Conservation (phyloP, 2,113 vertebrate genomes). For the Emydura subglobosa region DNA sequence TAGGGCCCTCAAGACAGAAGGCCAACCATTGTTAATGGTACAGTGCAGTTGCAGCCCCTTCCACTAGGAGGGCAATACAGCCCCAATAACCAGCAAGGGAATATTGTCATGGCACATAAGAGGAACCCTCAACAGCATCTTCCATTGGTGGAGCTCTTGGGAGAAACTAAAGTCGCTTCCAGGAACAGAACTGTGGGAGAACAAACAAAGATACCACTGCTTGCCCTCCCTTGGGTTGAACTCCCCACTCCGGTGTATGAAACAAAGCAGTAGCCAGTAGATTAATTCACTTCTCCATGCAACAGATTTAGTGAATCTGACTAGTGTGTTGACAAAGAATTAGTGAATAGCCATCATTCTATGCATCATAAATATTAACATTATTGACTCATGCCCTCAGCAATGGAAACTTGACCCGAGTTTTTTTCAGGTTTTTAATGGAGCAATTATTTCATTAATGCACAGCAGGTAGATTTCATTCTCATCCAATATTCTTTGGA, state of each 20-base stretch:
- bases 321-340: accelerated
- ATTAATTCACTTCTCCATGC: neutral
- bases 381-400: slow-evolving; percentile 11
- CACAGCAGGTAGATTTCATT: slow-evolving; percentile 16
- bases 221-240: neutral
- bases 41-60: neutral
- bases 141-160: neutral
- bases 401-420: slow-evolving; percentile 30
- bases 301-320: neutral
- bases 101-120: neutral
- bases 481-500: neutral
- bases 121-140: neutral
- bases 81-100: too few species aligned
- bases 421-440: slow-evolving; percentile 49
- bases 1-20: neutral
- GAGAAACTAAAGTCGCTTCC: neutral
- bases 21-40: neutral
- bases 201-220: neutral
- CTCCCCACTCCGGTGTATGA: neutral
- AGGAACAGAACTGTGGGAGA: neutral
- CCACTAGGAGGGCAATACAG: neutral
- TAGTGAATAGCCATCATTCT: slow-evolving; percentile 27
- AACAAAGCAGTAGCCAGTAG: accelerated
- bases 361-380: neutral
- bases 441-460: slow-evolving; percentile 64